Evolutionary conservation across 2,888 invertebrate genomes (phyloP), one percentile per base, ranked within the genome.

Genomic region (Hydrotaea cyrtoneurina): DNA sequence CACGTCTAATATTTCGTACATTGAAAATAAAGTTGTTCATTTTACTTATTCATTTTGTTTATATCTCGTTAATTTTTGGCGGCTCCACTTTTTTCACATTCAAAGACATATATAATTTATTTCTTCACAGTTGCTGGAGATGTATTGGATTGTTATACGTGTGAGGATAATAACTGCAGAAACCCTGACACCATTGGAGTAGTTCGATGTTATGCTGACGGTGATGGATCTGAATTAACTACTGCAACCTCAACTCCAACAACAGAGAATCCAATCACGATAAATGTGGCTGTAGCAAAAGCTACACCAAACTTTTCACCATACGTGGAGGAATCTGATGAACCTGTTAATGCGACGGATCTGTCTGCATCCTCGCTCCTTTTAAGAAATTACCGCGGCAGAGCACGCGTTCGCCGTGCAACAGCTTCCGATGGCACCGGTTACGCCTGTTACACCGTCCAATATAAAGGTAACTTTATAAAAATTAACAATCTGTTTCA

Each of bases 101-200:
- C n/a, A n/a, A n/a, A n/a, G n/a, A n/a, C n/a, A n/a, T n/a, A n/a
- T n/a, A n/a, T n/a, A n/a, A n/a, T n/a, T n/a, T n/a, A n/a, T n/a
- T n/a, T n/a, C n/a, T n/a, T 78, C 73, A 1, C 55, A 87, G 88
- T 86, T 36, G 83, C 78, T 71, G 80, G 77, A 7, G 84, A 91
- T 39, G 11, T 10, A 13, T 62, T 82, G 0, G 11, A 87, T 3
- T 91, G 91, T 43, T 91, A 91, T 46, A 71, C 86, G 53, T 91
- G 91, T 79, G 86, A 87, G 17, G 90, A 91, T 3, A 78, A 80
- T 0, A 86, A 74, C 0, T 91, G 91, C 59, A 83, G 86, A 0
- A 73, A 86, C 15, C 55, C 86, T 10, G 74, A 72, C 0, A 23
- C 62, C 0, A 78, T 76, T 64, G 39, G 69, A 26, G 11, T 83